A percentile compares a stretch with the other conserved stretches of the same genome.
phyloP scores from a whole-genome alignment of 2,888 invertebrate species.

The Gari tellinella region DNA sequence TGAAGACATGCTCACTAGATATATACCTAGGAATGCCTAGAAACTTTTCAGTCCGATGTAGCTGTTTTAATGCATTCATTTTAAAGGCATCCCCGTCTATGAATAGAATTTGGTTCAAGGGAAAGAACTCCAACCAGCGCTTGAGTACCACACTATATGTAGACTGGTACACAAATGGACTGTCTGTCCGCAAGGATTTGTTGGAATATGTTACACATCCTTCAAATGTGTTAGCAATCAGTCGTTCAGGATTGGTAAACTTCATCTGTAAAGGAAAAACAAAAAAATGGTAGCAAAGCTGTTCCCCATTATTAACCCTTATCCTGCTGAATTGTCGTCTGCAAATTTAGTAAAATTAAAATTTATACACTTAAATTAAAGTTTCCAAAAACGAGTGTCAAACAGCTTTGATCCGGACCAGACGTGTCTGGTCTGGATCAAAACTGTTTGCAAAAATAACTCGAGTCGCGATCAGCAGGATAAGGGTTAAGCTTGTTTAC shows the following conservation, averaged over 20 bases:
- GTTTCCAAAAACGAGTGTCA: too few species aligned
- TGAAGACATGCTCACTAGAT: background rate
- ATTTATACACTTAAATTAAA: too few species aligned
- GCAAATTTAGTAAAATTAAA: too few species aligned
- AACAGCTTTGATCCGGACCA: too few species aligned
- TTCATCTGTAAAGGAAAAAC: background rate
- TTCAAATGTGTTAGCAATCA: background rate
- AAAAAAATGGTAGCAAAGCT: too few species aligned
- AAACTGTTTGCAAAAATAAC: too few species aligned
- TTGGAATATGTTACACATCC: background rate
- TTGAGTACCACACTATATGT: background rate
- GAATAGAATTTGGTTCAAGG: background rate
- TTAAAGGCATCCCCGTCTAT: background rate
- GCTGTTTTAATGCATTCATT: background rate
- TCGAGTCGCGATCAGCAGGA: too few species aligned
- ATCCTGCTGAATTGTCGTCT: too few species aligned
- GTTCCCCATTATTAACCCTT: too few species aligned
- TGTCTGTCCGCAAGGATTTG: background rate
- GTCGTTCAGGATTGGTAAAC: background rate
- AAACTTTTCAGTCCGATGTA: background rate
- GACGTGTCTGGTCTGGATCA: too few species aligned
- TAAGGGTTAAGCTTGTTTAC: too few species aligned
- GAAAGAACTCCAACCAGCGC: conserved; percentile 1
- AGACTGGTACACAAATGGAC: conserved; percentile 3
- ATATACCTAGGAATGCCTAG: background rate